Conservation (phyloP, 2,888 invertebrate genomes). For the Lithophane semibrunnea region DNA sequence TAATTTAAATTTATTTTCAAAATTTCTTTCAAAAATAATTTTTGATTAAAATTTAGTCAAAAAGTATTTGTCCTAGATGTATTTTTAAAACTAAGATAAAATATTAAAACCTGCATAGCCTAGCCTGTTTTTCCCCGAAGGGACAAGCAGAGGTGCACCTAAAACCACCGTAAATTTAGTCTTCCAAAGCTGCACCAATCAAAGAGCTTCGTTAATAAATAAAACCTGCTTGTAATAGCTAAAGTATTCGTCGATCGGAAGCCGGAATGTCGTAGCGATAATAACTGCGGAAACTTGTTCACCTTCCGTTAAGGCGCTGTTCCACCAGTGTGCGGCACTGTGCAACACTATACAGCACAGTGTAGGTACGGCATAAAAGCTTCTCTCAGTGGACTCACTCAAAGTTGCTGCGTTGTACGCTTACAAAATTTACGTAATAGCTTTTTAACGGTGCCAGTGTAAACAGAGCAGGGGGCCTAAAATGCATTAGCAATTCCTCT, state of each 20-base stretch:
- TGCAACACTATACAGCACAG: too few species aligned
- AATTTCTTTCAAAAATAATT: not conserved
- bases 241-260: slow-evolving; percentile 31
- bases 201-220: slow-evolving; percentile 14
- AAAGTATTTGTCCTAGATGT: not conserved
- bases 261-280: slow-evolving; percentile 45
- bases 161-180: not conserved
- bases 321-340: too few species aligned
- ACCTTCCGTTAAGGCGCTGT: slow-evolving; percentile 51
- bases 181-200: not conserved
- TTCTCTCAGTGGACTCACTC: too few species aligned
- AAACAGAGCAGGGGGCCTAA: too few species aligned
- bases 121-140: too few species aligned
- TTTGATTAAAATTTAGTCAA: not conserved
- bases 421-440: too few species aligned
- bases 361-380: too few species aligned
- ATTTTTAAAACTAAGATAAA: not conserved
- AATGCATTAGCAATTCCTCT: too few species aligned
- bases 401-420: too few species aligned
- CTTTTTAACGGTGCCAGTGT: too few species aligned
- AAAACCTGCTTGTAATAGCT: slow-evolving; percentile 30
- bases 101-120: too few species aligned
- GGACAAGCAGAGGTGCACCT: too few species aligned
- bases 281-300: slow-evolving; percentile 43
- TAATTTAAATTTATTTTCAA: not conserved